Percentiles rank a stretch among this genome's conserved stretches.
phyloP scores from a whole-genome alignment of 2,797 vertebrate genomes.

The Hozukius guyotensis region DNA sequence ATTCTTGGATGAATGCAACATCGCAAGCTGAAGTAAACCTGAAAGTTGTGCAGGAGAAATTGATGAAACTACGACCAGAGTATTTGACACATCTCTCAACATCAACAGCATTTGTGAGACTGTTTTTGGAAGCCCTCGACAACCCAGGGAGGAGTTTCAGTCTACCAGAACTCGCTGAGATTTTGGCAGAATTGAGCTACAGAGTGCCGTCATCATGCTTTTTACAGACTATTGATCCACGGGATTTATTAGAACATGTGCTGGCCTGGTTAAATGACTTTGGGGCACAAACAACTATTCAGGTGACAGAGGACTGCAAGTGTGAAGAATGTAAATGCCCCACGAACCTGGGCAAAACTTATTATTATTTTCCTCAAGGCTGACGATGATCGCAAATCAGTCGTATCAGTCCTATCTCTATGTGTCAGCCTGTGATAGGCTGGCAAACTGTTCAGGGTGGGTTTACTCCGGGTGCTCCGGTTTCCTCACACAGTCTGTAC shows the following conservation, averaged over 20 bases:
- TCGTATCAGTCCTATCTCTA: too few relatives aligned
- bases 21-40: not conserved
- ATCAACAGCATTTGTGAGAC: not conserved
- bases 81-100: not conserved
- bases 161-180: accelerated
- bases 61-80: not conserved
- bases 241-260: too few relatives aligned
- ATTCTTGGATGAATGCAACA: not conserved
- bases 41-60: not conserved
- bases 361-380: not conserved
- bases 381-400: not conserved
- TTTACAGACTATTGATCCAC: too few relatives aligned
- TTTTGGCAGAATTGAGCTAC: not conserved
- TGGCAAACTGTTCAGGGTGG: too few relatives aligned
- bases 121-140: not conserved
- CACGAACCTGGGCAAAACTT: not conserved
- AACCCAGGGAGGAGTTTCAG: not conserved
- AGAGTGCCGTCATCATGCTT: accelerated
- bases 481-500: too few relatives aligned
- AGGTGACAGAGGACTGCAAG: too few relatives aligned
- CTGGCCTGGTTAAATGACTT: too few relatives aligned
- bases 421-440: too few relatives aligned
- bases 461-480: too few relatives aligned
- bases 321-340: not conserved
- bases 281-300: too few relatives aligned